phyloP scores from a whole-genome alignment of 2,113 vertebrate genomes.

The Dipodomys stephensi region DNA sequence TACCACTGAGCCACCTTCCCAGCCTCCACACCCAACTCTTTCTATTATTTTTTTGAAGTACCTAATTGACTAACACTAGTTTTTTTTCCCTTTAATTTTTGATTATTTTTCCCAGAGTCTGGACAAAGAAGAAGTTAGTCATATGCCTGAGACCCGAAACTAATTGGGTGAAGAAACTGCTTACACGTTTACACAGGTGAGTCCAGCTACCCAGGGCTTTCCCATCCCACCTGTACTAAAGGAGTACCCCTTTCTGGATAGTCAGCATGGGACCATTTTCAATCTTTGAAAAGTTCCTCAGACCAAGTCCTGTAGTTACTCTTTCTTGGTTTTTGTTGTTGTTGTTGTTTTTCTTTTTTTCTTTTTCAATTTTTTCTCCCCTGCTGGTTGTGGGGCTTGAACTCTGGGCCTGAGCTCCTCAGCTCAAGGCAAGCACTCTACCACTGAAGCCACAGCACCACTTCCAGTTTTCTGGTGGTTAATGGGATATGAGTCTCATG shows the following conservation, averaged over 20 bases:
- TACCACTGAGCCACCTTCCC: too few relatives aligned
- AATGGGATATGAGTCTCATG: too few relatives aligned
- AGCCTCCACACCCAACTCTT: background rate
- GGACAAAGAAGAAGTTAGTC: background rate
- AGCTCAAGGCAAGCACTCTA: too few relatives aligned
- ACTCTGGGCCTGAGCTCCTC: too few relatives aligned
- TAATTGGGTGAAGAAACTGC: slow-evolving; percentile 45
- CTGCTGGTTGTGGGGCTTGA: too few relatives aligned
- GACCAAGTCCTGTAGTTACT: background rate
- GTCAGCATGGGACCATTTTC: slow-evolving; percentile 4
- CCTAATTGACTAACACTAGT: background rate
- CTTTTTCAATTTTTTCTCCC: too few relatives aligned
- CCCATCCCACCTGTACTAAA: background rate
- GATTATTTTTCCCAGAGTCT: slow-evolving; percentile 71
- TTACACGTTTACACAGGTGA: background rate
- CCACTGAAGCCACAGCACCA: too few relatives aligned
- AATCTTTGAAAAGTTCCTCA: background rate
- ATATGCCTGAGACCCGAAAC: slow-evolving; percentile 73
- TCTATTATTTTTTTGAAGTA: background rate
- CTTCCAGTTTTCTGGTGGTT: too few relatives aligned
- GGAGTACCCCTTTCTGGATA: background rate
- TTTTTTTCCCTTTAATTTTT: slow-evolving; percentile 43
- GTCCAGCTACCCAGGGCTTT: background rate
- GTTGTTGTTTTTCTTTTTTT: too few relatives aligned
- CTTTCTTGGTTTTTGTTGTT: too few relatives aligned